Percentiles rank a stretch among this genome's conserved stretches.
Evolutionary conservation across 2,888 invertebrate genomes (phyloP).

Genomic region (Choreutis nemorana): DNA sequence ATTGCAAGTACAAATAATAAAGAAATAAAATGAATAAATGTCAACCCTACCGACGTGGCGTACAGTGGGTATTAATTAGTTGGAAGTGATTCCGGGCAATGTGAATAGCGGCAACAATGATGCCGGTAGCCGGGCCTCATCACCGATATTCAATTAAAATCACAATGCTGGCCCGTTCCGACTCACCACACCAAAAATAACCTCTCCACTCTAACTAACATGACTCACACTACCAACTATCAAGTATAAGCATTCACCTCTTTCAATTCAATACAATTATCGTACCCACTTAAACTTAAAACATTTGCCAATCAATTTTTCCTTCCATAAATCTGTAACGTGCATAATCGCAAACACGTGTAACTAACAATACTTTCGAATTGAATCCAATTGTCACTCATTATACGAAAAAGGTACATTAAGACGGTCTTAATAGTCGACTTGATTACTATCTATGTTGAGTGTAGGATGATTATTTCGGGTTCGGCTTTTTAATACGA

Average conservation of each 20-base stretch:
- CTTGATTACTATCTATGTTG: conserved; percentile 63
- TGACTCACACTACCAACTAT: no score
- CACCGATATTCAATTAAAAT: conserved; percentile 42
- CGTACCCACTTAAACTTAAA: no score
- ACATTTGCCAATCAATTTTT: no score
- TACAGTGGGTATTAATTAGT: conserved; percentile 38
- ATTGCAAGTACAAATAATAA: no score
- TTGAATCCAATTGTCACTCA: conserved; percentile 33
- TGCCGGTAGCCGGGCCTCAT: conserved; percentile 33
- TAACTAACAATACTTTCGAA: conserved; percentile 20
- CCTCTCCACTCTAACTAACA: no score
- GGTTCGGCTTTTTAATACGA: conserved; percentile 51
- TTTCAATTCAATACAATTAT: no score
- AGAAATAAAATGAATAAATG: no score
- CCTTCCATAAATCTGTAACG: no score
- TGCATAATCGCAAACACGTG: conserved; percentile 19
- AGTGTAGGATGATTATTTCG: conserved; percentile 62
- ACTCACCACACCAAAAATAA: no score
- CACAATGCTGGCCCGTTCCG: no score
- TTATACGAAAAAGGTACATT: conserved; percentile 48
- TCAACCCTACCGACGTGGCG: conserved; percentile 29
- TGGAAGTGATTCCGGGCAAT: conserved; percentile 43
- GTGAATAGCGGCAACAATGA: conserved; percentile 46
- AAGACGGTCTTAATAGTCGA: conserved; percentile 56
- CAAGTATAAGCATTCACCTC: no score